phyloP scores from a whole-genome alignment of 2,888 invertebrate genomes.

The Anticlea derivata region DNA sequence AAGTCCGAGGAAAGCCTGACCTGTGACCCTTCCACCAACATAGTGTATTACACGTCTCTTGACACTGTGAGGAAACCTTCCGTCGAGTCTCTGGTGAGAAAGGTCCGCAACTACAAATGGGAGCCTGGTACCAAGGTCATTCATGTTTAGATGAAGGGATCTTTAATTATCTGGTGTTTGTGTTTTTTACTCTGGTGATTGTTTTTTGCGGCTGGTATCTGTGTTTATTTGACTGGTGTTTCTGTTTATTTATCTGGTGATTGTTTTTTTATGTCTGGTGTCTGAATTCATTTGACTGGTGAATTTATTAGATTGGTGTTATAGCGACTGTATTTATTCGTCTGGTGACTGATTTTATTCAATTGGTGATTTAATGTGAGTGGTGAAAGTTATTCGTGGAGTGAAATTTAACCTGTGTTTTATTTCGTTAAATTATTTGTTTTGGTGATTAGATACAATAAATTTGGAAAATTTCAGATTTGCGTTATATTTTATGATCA shows the following conservation, averaged over 20 bases:
- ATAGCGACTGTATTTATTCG: no score
- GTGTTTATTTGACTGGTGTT: no score
- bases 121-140: slow-evolving; percentile 70
- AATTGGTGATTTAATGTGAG: background rate
- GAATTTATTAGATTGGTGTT: no score
- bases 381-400: background rate
- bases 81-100: slow-evolving; percentile 44
- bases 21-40: slow-evolving; percentile 60
- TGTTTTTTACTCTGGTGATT: background rate
- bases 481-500: no score
- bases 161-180: no score
- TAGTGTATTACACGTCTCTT: slow-evolving; percentile 58
- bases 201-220: background rate
- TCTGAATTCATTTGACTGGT: no score
- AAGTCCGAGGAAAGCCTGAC: slow-evolving; percentile 50
- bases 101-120: slow-evolving; percentile 62
- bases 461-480: background rate
- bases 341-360: background rate
- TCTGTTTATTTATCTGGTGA: no score
- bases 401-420: background rate
- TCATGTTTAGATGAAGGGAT: slow-evolving; percentile 41
- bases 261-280: no score
- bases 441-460: no score
- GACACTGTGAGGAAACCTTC: slow-evolving; percentile 56
- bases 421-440: no score